phyloP scores from a whole-genome alignment of 2,797 vertebrate species.

The Phoxinus dragarum region DNA sequence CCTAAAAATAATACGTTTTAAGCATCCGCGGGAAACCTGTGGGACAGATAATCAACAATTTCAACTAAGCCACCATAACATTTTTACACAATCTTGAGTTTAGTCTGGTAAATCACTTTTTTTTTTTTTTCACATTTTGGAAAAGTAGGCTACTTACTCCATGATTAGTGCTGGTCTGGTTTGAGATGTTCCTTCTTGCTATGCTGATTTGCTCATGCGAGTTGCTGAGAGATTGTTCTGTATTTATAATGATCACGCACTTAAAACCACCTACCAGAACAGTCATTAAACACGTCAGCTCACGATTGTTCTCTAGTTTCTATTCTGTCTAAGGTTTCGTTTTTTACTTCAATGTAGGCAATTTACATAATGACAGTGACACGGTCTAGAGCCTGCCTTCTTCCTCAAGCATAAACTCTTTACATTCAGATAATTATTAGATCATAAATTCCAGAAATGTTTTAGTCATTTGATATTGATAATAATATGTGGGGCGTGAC shows the following conservation, averaged over 20 bases:
- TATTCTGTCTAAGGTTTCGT: not conserved
- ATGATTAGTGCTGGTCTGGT: not conserved
- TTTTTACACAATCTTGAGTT: not conserved
- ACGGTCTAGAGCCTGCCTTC: not conserved
- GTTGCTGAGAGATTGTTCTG: not conserved
- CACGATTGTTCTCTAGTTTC: not conserved
- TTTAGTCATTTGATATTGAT: not conserved
- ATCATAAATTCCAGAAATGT: no score
- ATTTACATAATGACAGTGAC: not conserved
- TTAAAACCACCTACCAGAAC: not conserved
- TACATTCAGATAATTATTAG: not conserved
- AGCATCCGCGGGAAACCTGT: no score
- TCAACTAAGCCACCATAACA: not conserved
- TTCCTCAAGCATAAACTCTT: not conserved
- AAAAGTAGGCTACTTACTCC: conserved; percentile 3
- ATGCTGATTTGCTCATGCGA: not conserved
- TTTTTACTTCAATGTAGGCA: not conserved
- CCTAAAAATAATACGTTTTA: no score
- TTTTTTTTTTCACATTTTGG: not conserved
- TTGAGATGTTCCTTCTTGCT: not conserved
- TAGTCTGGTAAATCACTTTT: not conserved
- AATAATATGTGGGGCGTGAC: not conserved
- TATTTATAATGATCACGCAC: not conserved
- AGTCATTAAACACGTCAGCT: not conserved
- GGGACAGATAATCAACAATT: not conserved